A percentile compares a stretch with the other conserved stretches of the same genome.
Evolutionary conservation across 2,888 invertebrate species (phyloP).

Genomic region (Opisthograptis luteolata): DNA sequence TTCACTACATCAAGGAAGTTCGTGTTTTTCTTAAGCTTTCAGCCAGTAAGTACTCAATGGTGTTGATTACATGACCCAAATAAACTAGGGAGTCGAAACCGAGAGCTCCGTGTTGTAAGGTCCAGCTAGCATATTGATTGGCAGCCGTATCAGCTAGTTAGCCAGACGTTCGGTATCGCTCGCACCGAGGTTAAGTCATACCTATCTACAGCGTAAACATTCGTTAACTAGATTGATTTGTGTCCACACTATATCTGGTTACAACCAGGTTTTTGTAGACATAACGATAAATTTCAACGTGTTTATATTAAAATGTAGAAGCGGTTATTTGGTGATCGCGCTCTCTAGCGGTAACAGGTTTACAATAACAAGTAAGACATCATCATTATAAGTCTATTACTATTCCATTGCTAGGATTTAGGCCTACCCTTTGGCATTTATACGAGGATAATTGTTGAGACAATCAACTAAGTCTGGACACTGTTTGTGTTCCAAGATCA

Average conservation of each 20-base stretch:
- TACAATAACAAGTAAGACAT: too few relatives aligned
- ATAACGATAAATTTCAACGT: background rate
- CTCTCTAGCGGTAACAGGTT: too few relatives aligned
- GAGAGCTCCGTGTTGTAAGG: background rate
- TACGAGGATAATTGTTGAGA: too few relatives aligned
- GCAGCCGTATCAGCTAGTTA: conserved; percentile 8
- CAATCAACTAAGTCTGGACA: too few relatives aligned
- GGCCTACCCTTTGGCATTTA: too few relatives aligned
- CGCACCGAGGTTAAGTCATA: conserved; percentile 40
- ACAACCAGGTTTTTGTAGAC: conserved; percentile 23
- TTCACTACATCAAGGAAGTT: too few relatives aligned
- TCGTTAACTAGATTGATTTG: conserved; percentile 37
- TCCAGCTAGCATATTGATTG: conserved; percentile 3
- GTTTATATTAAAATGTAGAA: background rate
- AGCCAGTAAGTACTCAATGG: conserved; percentile 17
- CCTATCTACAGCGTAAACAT: conserved; percentile 21
- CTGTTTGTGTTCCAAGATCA: too few relatives aligned
- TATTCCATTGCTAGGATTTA: too few relatives aligned
- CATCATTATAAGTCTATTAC: too few relatives aligned
- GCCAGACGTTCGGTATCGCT: conserved; percentile 35
- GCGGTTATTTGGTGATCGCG: background rate
- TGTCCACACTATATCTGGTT: conserved; percentile 40
- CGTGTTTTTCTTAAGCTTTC: too few relatives aligned
- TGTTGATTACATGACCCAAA: background rate
- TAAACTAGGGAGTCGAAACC: background rate